Percentiles rank a stretch among this genome's conserved stretches.
Conservation (phyloP, 1,140 invertebrate species). For the Eufriesea mexicana region DNA sequence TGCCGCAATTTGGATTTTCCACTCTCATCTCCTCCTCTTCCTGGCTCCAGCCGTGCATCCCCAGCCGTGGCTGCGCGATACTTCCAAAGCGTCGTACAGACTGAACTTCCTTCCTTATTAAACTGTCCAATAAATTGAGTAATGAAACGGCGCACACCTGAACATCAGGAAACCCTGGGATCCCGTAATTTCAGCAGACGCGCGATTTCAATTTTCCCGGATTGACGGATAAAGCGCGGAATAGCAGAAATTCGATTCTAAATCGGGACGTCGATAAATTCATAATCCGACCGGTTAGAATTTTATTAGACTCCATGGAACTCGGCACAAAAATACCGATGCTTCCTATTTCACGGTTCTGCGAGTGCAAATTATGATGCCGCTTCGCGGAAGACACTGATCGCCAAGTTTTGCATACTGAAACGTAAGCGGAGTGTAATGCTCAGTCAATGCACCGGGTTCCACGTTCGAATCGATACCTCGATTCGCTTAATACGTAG, state of each 20-base stretch:
- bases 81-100: neutral
- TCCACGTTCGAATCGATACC: too few relatives aligned
- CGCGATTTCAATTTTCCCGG: neutral
- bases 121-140: slow-evolving; percentile 35
- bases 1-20: slow-evolving; percentile 63
- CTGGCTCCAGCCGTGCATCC: neutral
- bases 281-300: neutral
- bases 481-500: too few relatives aligned
- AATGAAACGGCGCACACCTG: slow-evolving; percentile 16
- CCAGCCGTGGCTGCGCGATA: slow-evolving; percentile 1
- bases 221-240: neutral
- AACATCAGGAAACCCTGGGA: neutral
- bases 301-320: neutral
- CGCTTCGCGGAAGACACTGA: too few relatives aligned
- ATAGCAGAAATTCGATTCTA: neutral
- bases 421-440: too few relatives aligned
- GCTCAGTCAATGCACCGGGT: too few relatives aligned
- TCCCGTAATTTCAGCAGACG: neutral
- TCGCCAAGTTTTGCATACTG: too few relatives aligned
- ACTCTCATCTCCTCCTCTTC: neutral
- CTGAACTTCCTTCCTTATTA: slow-evolving; percentile 19
- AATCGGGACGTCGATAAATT: neutral
- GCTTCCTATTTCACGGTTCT: too few relatives aligned
- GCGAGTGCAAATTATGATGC: too few relatives aligned
- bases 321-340: too few relatives aligned